Conservation (phyloP, 1,140 invertebrate species). For the Procambarus virginalis region DNA sequence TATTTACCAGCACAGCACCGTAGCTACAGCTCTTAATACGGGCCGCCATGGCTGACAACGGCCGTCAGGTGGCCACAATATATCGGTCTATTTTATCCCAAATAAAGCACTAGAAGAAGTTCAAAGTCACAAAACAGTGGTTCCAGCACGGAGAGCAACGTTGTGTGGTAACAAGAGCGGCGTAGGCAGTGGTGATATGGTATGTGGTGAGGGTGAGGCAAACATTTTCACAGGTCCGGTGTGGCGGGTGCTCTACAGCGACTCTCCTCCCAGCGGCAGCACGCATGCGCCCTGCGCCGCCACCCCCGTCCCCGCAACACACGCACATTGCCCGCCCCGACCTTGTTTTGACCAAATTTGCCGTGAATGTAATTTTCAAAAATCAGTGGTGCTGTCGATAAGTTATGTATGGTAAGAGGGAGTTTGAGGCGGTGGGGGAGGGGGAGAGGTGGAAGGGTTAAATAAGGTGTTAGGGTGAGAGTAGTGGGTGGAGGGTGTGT, state of each 20-base stretch:
- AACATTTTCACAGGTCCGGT: conserved; percentile 67
- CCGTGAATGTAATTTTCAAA: background rate
- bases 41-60: conserved; percentile 65
- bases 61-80: conserved; percentile 64
- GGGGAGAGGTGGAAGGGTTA: background rate
- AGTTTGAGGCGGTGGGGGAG: background rate
- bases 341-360: conserved; percentile 12
- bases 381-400: background rate
- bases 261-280: conserved; percentile 49
- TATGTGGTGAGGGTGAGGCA: conserved; percentile 56
- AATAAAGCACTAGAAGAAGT: conserved; percentile 44
- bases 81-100: conserved; percentile 42
- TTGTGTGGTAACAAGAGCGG: conserved; percentile 52
- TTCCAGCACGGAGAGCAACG: conserved; percentile 56
- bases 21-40: conserved; percentile 32
- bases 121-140: conserved; percentile 46
- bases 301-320: conserved; percentile 57
- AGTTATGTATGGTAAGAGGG: background rate
- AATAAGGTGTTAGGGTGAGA: background rate
- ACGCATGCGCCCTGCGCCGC: conserved; percentile 66
- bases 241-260: conserved; percentile 58
- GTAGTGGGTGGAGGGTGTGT: conserved; percentile 18
- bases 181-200: conserved; percentile 53
- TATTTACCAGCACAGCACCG: conserved; percentile 36
- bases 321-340: conserved; percentile 3